These are phyloP conservation scores for Hemithea aestivaria DNA, from an alignment of 2,888 invertebrate genomes.

Conservation along the genomic window DNA sequence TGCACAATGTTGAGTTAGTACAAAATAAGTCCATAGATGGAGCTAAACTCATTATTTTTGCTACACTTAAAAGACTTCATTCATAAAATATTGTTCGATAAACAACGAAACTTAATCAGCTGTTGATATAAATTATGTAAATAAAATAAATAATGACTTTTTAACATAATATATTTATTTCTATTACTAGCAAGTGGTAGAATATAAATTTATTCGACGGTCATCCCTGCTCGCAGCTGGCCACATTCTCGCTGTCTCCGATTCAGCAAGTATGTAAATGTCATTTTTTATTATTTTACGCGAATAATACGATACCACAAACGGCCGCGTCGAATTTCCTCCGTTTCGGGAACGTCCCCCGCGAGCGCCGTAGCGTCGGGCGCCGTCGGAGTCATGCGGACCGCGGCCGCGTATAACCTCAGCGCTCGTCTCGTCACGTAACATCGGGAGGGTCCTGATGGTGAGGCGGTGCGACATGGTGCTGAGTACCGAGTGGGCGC, in stretches of 20 bases:
- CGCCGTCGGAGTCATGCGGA: constrained; percentile 40
- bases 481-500: constrained; percentile 99
- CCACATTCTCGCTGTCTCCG: constrained; percentile 72
- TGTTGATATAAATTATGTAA: too few species aligned
- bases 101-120: too few species aligned
- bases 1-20: too few species aligned
- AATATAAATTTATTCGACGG: constrained; percentile 47
- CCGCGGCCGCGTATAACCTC: constrained; percentile 58
- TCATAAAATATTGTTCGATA: too few species aligned
- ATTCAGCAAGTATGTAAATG: constrained; percentile 79
- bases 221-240: constrained; percentile 61
- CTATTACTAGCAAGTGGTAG: constrained; percentile 30
- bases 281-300: constrained; percentile 54
- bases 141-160: too few species aligned
- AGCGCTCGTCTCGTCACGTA: constrained; percentile 63
- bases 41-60: too few species aligned
- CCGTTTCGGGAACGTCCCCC: too few species aligned
- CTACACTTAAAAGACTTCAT: too few species aligned
- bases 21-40: too few species aligned
- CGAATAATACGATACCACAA: constrained; percentile 36
- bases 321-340: constrained; percentile 27
- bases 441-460: constrained; percentile 67
- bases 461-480: constrained; percentile 80
- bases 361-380: not conserved
- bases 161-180: too few species aligned